phyloP scores from a whole-genome alignment of 1,140 invertebrate genomes.

The Rhagoletis pomonella region DNA sequence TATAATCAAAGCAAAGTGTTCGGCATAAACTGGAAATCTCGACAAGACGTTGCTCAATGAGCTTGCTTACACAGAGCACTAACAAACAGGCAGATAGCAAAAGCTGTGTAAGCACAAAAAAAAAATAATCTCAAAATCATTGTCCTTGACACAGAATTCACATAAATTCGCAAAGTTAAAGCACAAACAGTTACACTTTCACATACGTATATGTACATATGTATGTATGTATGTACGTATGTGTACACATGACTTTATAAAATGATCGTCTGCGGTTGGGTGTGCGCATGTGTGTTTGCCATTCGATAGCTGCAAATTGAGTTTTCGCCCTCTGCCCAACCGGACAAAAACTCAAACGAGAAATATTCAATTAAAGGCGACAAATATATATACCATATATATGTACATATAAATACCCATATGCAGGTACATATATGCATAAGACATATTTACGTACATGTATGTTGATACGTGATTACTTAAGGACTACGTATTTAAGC shows the following conservation, averaged over 20 bases:
- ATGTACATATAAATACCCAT: background rate
- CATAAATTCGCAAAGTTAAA: conserved; percentile 46
- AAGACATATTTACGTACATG: background rate
- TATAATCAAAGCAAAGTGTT: conserved; percentile 28
- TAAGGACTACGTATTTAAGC: background rate
- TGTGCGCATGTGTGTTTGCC: conserved; percentile 4
- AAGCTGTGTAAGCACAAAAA: conserved; percentile 27
- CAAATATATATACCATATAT: background rate
- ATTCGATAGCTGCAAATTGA: conserved; percentile 17
- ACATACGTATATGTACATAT: background rate
- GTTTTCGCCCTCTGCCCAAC: background rate
- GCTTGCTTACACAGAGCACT: background rate
- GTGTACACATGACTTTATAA: background rate
- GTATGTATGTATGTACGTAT: background rate
- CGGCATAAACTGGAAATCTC: conserved; percentile 20
- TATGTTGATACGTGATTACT: background rate
- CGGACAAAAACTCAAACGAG: conserved; percentile 21
- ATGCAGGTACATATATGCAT: background rate
- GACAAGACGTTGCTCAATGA: background rate
- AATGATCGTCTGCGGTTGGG: background rate
- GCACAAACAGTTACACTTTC: conserved; percentile 54
- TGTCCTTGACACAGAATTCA: conserved; percentile 35
- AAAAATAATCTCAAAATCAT: conserved; percentile 12
- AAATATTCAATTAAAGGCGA: conserved; percentile 39
- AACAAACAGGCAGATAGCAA: background rate